Percentiles rank a stretch among this genome's conserved stretches.
Conservation (phyloP, 1,140 invertebrate species). For the Nasonia longicornis region DNA sequence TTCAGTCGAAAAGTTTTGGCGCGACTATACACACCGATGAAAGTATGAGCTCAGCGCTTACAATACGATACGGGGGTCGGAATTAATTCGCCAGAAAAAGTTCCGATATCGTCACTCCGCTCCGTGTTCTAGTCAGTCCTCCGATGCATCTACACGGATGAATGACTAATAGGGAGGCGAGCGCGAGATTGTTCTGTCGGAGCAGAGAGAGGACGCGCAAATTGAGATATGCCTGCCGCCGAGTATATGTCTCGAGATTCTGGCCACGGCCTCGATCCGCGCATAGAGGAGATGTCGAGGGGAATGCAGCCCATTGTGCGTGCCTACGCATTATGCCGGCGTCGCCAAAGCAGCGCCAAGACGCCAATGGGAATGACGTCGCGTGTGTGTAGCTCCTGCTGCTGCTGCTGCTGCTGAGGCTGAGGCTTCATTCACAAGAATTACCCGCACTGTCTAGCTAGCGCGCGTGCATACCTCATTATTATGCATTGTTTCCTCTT, state of each 20-base stretch:
- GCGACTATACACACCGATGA: not conserved
- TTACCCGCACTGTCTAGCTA: conserved; percentile 31
- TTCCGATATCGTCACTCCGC: too few relatives aligned
- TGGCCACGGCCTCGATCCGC: conserved; percentile 1
- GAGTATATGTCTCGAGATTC: conserved; percentile 37
- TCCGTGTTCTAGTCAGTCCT: too few relatives aligned
- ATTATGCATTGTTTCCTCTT: conserved; percentile 47
- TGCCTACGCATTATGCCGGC: conserved; percentile 17
- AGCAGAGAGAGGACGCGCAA: conserved; percentile 45
- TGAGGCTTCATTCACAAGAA: conserved; percentile 43
- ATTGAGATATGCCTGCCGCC: conserved; percentile 52
- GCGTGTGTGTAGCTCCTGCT: not conserved
- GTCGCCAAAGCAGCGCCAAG: not conserved
- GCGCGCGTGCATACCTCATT: conserved; percentile 37
- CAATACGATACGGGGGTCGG: too few relatives aligned
- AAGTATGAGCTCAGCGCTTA: too few relatives aligned
- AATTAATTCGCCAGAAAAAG: too few relatives aligned
- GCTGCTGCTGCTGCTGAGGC: not conserved
- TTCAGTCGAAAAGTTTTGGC: not conserved
- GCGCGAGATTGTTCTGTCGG: conserved; percentile 50
- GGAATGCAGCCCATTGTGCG: conserved; percentile 10
- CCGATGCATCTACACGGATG: too few relatives aligned
- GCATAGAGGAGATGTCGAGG: not conserved
- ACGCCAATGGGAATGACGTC: not conserved
- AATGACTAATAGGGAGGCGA: not conserved